These are phyloP conservation scores for Philhelius pedissequus DNA, from an alignment of 2,888 invertebrate genomes.

Conservation along the genomic window DNA sequence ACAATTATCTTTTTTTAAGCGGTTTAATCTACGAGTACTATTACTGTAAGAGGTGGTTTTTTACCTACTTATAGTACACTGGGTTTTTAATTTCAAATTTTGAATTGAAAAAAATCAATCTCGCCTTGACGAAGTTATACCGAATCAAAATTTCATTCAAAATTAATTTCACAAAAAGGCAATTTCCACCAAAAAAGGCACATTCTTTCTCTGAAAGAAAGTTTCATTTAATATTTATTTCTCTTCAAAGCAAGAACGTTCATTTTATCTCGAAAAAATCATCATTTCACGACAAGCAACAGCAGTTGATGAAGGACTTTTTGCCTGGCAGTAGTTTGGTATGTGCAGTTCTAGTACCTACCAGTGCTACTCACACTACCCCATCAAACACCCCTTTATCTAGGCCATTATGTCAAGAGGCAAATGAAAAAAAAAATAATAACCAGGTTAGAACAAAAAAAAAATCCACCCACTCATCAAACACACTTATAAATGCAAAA, in stretches of 20 bases:
- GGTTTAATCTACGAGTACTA: too few relatives aligned
- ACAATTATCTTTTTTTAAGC: too few relatives aligned
- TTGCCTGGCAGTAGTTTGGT: not conserved
- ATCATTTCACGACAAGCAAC: slow-evolving; percentile 34
- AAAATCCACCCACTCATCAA: not conserved
- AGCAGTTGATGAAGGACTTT: not conserved
- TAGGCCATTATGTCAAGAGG: slow-evolving; percentile 59
- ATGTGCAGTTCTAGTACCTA: not conserved
- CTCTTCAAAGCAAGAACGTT: not conserved
- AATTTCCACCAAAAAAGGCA: not conserved
- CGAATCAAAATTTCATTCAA: slow-evolving; percentile 33
- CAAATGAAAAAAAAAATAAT: not conserved
- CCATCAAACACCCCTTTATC: slow-evolving; percentile 23
- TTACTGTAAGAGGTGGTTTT: too few relatives aligned
- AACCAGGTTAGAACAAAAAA: not conserved
- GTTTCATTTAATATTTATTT: slow-evolving; percentile 46
- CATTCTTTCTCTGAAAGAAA: not conserved
- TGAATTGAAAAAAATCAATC: not conserved
- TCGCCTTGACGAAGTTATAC: not conserved
- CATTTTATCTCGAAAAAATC: slow-evolving; percentile 43
- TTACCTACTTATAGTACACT: too few relatives aligned
- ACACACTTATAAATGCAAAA: slow-evolving; percentile 5
- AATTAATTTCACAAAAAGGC: slow-evolving; percentile 23
- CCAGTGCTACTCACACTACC: not conserved
- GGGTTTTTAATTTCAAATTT: too few relatives aligned